These are phyloP conservation scores for Odontocerum albicorne DNA, from an alignment of 2,888 invertebrate genomes.

Conservation along the genomic window DNA sequence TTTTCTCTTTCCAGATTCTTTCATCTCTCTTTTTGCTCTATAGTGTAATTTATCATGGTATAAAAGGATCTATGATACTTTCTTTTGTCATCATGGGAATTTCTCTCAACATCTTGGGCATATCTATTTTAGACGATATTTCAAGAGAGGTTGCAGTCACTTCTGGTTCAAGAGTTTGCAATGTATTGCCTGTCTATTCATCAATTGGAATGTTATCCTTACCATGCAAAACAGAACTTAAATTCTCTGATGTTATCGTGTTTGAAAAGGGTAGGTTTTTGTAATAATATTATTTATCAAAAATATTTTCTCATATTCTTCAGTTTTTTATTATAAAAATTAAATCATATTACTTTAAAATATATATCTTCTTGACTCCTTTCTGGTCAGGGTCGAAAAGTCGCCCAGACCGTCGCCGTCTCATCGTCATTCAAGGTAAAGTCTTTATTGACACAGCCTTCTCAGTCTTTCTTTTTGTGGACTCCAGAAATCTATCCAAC, in stretches of 20 bases:
- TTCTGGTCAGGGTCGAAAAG: too few relatives aligned
- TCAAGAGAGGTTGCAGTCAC: neutral
- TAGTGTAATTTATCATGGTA: conserved; percentile 4
- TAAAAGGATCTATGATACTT: conserved; percentile 1
- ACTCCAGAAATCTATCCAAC: too few relatives aligned
- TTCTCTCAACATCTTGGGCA: neutral
- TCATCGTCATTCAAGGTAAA: too few relatives aligned
- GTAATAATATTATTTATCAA: neutral
- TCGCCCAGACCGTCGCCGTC: too few relatives aligned
- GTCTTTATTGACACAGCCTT: too few relatives aligned
- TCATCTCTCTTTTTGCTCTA: conserved; percentile 4
- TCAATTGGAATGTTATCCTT: conserved; percentile 17
- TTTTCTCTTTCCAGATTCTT: conserved; percentile 9
- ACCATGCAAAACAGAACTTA: conserved; percentile 5
- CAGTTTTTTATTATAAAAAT: too few relatives aligned
- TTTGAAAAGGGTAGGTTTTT: too few relatives aligned
- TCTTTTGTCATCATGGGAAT: conserved; percentile 10
- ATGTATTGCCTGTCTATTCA: conserved; percentile 15
- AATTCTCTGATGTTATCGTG: conserved; percentile 2
- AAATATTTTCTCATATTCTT: too few relatives aligned
- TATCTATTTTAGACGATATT: neutral
- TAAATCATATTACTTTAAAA: too few relatives aligned
- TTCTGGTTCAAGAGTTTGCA: conserved; percentile 14
- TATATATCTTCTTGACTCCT: too few relatives aligned
- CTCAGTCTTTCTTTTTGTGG: too few relatives aligned